A percentile compares a stretch with the other conserved stretches of the same genome.
These are phyloP conservation scores for Stegastes partitus DNA, from an alignment of 2,113 vertebrate genomes.

Conservation along the genomic window DNA sequence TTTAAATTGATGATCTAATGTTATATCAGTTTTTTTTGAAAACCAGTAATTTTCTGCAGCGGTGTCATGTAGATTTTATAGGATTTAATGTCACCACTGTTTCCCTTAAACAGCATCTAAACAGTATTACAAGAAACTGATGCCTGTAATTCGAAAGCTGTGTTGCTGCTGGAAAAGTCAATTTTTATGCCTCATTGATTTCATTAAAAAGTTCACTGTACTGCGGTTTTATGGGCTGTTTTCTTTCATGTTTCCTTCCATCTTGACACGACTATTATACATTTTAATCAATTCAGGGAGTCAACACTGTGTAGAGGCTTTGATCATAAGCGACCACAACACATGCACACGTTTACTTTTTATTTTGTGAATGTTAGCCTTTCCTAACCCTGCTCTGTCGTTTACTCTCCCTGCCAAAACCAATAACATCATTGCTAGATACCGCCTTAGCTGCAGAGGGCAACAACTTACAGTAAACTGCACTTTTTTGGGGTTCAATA, in stretches of 20 bases:
- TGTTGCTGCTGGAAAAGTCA: not conserved
- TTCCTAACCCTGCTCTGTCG: not conserved
- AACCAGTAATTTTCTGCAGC: constrained; percentile 2
- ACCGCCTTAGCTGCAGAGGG: not conserved
- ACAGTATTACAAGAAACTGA: not conserved
- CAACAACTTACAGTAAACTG: constrained; percentile 12
- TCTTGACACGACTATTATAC: not conserved
- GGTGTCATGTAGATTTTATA: not conserved
- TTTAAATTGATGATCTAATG: not conserved
- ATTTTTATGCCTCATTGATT: not conserved
- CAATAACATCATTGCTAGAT: too few species aligned
- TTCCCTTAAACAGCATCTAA: not conserved
- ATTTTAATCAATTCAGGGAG: not conserved
- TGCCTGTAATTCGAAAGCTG: not conserved
- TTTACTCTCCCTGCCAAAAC: not conserved
- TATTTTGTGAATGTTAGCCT: not conserved
- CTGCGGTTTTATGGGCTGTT: not conserved
- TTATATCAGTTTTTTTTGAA: not conserved
- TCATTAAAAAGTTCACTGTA: not conserved
- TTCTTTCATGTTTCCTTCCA: not conserved
- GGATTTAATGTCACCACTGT: not conserved
- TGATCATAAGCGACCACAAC: not conserved
- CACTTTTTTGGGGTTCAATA: too few species aligned
- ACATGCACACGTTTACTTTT: not conserved
- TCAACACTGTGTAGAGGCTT: not conserved